Percentiles rank a stretch among this genome's conserved stretches.
phyloP scores from a whole-genome alignment of 1,140 invertebrate genomes.

The Pararge aegeria region DNA sequence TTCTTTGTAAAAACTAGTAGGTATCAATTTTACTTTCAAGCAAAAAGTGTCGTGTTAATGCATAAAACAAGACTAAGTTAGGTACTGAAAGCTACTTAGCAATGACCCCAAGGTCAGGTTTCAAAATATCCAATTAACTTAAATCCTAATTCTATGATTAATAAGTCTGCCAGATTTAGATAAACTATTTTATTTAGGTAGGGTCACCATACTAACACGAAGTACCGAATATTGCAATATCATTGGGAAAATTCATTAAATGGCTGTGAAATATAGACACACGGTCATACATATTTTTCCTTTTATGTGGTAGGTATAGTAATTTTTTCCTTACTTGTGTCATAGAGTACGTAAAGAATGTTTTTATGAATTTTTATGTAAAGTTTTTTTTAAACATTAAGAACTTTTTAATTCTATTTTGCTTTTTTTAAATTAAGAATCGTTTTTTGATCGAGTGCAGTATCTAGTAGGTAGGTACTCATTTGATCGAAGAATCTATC shows the following conservation, averaged over 20 bases:
- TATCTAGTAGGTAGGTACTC: too few relatives aligned
- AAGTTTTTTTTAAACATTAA: too few relatives aligned
- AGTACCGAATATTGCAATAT: not conserved
- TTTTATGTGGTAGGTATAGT: too few relatives aligned
- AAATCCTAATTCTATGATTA: constrained; percentile 9
- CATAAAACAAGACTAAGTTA: not conserved
- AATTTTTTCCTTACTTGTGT: too few relatives aligned
- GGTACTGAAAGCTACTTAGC: constrained; percentile 2
- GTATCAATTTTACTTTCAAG: not conserved
- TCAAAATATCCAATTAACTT: constrained; percentile 21
- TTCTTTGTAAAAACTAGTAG: not conserved
- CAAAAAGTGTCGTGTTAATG: not conserved
- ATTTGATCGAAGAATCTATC: too few relatives aligned
- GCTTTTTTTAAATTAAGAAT: too few relatives aligned
- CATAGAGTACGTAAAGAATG: too few relatives aligned
- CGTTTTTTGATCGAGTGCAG: too few relatives aligned
- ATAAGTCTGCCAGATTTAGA: constrained; percentile 8
- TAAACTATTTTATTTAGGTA: constrained; percentile 3
- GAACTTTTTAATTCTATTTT: too few relatives aligned
- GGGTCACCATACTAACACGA: not conserved
- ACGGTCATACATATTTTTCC: too few relatives aligned
- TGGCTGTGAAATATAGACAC: too few relatives aligned
- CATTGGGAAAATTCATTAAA: not conserved
- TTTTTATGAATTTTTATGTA: too few relatives aligned
- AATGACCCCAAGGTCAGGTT: constrained; percentile 12